These are phyloP conservation scores for Synanthedon andrenaeformis DNA, from an alignment of 2,888 invertebrate genomes.

Conservation along the genomic window DNA sequence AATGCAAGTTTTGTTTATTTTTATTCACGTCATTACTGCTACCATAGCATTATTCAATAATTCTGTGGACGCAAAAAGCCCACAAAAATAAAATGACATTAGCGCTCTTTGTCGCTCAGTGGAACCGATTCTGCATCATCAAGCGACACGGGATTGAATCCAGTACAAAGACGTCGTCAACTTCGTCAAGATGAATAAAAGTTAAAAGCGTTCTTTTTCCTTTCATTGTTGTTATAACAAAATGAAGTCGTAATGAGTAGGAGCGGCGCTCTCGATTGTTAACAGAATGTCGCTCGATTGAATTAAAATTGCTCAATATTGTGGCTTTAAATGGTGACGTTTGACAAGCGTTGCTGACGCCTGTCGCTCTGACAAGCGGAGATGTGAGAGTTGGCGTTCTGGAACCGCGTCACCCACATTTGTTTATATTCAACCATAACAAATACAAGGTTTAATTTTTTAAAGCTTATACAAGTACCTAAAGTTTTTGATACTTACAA, in stretches of 20 bases:
- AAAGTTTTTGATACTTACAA: too few relatives aligned
- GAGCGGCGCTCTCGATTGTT: constrained; percentile 25
- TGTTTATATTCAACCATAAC: too few relatives aligned
- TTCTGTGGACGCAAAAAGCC: too few relatives aligned
- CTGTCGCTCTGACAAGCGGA: constrained; percentile 30
- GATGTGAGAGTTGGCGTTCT: constrained; percentile 2
- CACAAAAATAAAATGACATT: constrained; percentile 42
- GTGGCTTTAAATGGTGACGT: constrained; percentile 52
- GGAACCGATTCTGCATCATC: constrained; percentile 62
- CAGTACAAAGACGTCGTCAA: constrained; percentile 54
- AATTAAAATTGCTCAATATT: constrained; percentile 62
- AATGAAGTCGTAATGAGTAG: constrained; percentile 60
- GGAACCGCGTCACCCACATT: too few relatives aligned
- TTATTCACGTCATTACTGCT: too few relatives aligned
- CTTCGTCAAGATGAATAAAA: constrained; percentile 11
- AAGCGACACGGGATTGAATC: constrained; percentile 58
- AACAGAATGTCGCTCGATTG: constrained; percentile 49
- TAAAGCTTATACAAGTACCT: too few relatives aligned
- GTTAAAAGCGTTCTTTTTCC: background rate
- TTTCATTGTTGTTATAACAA: constrained; percentile 1
- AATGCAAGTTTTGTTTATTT: too few relatives aligned
- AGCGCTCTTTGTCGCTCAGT: constrained; percentile 50
- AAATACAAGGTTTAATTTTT: too few relatives aligned
- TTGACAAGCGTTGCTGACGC: constrained; percentile 63
- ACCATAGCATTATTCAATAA: too few relatives aligned